Evolutionary conservation across 2,888 invertebrate species (phyloP), one percentile per base, ranked within the genome.

Genomic region (Euplexia lucipara): DNA sequence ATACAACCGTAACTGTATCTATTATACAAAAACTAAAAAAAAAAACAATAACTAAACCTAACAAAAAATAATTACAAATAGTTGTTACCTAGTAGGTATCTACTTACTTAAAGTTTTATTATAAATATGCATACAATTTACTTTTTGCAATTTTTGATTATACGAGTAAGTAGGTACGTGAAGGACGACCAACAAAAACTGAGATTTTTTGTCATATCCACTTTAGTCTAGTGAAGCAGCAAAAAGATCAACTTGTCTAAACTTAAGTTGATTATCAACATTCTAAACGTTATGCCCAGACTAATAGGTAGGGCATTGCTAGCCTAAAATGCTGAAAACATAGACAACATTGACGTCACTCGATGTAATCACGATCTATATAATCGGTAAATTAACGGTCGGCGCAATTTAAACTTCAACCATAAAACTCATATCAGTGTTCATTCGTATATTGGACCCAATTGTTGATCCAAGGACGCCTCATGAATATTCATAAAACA

Each of bases 401-500:
- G 34, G 34, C 35, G 51, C 49, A 45, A 60, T 59, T 54, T 34
- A 57, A 61, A 58, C 30, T 53, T 57, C 44, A 26, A 44, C 41
- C 53, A 56, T 54, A 68, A 58, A 58, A 62, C 14, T 58, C 62
- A 56, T 48, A 37, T 49, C 47, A 62, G 35, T 39, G 42, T 58
- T 49, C 39, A 60, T 72, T 60, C 48, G 49, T 62, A 57, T 42
- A 64, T 57, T 72, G 35, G 54, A 70, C 9, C 39, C 70, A 69
- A 69, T 70, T 49, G 68, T 26, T 52, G 56, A 59, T 52, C 34
- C 67, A 70, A 65, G 59, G 79, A 22, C 75, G 48, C 7, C 52
- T 71, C 57, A 73, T 72, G 20, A 67, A 62, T 78, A 66, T 64
- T 65, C 42, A 70, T 62, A 48, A 49, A 45, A 45, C 48, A 63